Conservation (phyloP, 1,140 invertebrate genomes). For the Physella acuta region DNA sequence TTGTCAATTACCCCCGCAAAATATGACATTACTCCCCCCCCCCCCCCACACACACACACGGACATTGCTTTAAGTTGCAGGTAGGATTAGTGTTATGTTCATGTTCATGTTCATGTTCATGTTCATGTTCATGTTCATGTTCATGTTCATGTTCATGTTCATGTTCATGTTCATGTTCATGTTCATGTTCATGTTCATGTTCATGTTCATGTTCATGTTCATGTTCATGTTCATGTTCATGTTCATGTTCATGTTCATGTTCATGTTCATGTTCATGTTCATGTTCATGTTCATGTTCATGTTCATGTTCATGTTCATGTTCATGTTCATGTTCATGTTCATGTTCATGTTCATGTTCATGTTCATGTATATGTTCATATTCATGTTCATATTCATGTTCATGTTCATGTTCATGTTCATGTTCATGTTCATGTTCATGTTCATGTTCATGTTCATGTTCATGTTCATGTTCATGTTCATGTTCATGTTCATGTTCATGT, state of each 20-base stretch:
- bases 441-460: background rate
- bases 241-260: background rate
- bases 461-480: too few species aligned
- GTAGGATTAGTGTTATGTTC: too few species aligned
- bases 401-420: background rate
- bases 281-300: background rate
- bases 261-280: background rate
- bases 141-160: background rate
- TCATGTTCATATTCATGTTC: too few species aligned
- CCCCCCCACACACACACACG: too few species aligned
- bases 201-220: background rate
- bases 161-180: background rate
- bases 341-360: background rate
- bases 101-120: too few species aligned
- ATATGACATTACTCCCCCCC: too few species aligned
- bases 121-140: too few species aligned
- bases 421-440: background rate
- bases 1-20: too few species aligned
- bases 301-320: background rate
- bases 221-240: background rate
- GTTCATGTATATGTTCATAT: too few species aligned
- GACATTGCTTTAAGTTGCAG: too few species aligned
- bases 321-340: background rate
- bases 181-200: background rate
- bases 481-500: too few species aligned